Evolutionary conservation across 2,797 vertebrate genomes (phyloP), one percentile per base, ranked within the genome.

Genomic region (Channa striata): DNA sequence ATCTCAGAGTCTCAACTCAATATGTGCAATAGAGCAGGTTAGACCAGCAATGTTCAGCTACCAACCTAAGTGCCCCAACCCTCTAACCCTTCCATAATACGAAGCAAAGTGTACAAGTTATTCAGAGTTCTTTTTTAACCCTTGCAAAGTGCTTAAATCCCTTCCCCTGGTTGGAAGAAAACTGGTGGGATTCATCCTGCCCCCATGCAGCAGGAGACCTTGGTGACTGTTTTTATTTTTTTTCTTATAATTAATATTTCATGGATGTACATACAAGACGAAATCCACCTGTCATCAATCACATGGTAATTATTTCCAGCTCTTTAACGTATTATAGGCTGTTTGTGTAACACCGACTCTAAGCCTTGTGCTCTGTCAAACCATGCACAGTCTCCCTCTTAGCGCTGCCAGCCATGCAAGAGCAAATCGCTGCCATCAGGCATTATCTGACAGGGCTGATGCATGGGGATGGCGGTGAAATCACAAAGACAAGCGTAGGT

Each of bases 401-500:
- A 74, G 62, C 0, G 53, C 77, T 83, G 84, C 71, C 83, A 86
- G 77, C 77, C 79, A 81, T 72, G 78, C 79, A 76, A 59, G 70
- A 84, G 76, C 83, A 88, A 82, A 88, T 86, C 82, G 74, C 64
- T 78, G 82, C 88, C 86, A 83, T 20, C 11, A 77, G 82, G 82
- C 78, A 67, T 84, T 83, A 74, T 78, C 84, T 82, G 84, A 89
- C 85, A 84, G 72, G 58, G 63, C 77, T 81, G 72, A 84, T 71
- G 62, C 61, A 77, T 25, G 59, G 62, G 64, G 75, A 82, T 59
- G 72, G 69, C 19, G 77, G 63, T 72, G 72, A 86, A 86, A 89
- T 89, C 72, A 74, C 77, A 84, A 64, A 85, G 86, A 82, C 74
- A 66, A 54, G 84, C 51, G 81, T 87, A 86, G 87, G 87, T 86